Evolutionary conservation across 2,797 vertebrate species (phyloP).

Genomic region (Enteromius argenteus): DNA sequence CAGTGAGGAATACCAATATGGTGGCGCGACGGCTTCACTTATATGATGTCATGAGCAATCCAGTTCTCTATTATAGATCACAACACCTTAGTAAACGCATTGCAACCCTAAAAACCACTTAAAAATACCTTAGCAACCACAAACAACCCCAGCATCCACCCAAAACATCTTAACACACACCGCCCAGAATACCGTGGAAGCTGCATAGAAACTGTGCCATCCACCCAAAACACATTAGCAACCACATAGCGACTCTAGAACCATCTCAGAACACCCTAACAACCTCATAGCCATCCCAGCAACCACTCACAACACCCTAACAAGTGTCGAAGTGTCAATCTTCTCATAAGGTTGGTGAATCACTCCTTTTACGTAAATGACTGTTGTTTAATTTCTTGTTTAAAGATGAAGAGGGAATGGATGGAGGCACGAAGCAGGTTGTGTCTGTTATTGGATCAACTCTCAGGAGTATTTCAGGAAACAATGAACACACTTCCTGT

Average conservation of each 20-base stretch:
- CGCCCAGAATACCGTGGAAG: not conserved
- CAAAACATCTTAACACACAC: not conserved
- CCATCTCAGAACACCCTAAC: no score
- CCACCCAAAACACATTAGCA: not conserved
- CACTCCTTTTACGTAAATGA: not conserved
- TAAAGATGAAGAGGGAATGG: not conserved
- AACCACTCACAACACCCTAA: not conserved
- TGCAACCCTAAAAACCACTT: not conserved
- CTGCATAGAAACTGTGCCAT: not conserved
- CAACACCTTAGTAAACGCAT: not conserved
- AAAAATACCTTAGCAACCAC: not conserved
- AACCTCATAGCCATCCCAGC: not conserved
- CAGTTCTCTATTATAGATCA: no score
- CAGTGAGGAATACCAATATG: no score
- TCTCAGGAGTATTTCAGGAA: slow-evolving; percentile 24
- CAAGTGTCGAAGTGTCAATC: not conserved
- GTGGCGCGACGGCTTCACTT: no score
- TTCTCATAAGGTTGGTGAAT: not conserved
- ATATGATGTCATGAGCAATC: no score
- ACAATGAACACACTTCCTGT: slow-evolving; percentile 28
- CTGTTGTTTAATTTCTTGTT: slow-evolving; percentile 6
- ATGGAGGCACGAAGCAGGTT: not conserved
- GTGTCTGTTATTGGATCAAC: slow-evolving; percentile 3
- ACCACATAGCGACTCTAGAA: not conserved
- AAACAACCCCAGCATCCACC: not conserved